A percentile compares a stretch with the other conserved stretches of the same genome.
Conservation (phyloP, 2,113 vertebrate species). For the Colaptes auratus region DNA sequence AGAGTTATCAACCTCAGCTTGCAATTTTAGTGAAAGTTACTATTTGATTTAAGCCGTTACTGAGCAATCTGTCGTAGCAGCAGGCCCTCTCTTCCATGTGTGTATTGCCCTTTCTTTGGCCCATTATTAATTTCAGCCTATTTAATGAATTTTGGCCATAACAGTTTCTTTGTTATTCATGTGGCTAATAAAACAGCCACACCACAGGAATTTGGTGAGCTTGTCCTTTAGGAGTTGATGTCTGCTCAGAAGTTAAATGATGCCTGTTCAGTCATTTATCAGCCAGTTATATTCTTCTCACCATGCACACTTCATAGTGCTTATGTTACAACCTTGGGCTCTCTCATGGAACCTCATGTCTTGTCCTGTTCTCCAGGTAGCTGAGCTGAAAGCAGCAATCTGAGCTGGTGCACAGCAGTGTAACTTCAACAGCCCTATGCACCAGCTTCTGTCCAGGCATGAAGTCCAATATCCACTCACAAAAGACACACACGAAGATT, state of each 20-base stretch:
- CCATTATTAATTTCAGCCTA: background rate
- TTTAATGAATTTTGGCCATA: background rate
- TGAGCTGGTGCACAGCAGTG: fast-evolving
- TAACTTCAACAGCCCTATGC: background rate
- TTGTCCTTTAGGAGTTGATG: background rate
- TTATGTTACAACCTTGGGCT: background rate
- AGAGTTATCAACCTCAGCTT: background rate
- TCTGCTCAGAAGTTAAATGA: background rate
- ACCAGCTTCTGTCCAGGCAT: too few species aligned
- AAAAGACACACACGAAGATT: background rate
- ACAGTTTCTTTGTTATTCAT: background rate
- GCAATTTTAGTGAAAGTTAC: background rate
- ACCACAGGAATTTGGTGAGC: background rate
- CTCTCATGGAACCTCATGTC: background rate
- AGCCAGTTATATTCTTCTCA: background rate
- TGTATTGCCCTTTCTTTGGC: background rate
- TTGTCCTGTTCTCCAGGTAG: background rate
- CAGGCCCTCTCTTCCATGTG: background rate
- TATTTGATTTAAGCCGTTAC: fast-evolving
- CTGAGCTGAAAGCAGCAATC: background rate
- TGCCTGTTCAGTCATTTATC: background rate
- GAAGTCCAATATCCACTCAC: background rate
- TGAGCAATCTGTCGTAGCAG: background rate
- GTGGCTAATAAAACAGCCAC: background rate
- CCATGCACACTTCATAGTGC: background rate